Conservation (phyloP, 2,888 invertebrate species). For the Apotomis capreana region DNA sequence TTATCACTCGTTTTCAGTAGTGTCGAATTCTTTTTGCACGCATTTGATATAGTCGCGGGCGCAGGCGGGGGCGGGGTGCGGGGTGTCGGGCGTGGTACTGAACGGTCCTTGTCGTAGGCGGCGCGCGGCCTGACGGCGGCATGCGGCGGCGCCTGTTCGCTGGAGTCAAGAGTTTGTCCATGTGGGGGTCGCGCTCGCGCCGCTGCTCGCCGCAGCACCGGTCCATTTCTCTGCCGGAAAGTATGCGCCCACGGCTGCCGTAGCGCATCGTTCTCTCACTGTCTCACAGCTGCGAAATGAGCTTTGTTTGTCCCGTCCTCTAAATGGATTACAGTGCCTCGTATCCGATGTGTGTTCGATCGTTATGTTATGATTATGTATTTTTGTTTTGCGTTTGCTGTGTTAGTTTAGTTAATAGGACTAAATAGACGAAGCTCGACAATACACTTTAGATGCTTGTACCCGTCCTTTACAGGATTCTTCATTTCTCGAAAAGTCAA, state of each 20-base stretch:
- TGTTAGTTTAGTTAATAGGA: constrained; percentile 76
- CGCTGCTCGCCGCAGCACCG: constrained; percentile 89
- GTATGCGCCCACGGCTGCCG: constrained; percentile 84
- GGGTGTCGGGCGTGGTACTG: constrained; percentile 66
- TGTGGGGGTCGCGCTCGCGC: constrained; percentile 87
- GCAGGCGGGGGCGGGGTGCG: constrained; percentile 69
- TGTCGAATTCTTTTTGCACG: constrained; percentile 77
- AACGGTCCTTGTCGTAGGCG: constrained; percentile 80
- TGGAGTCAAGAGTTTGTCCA: constrained; percentile 91
- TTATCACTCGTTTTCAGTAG: constrained; percentile 78
- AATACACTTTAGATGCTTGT: constrained; percentile 74
- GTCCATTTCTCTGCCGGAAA: constrained; percentile 94
- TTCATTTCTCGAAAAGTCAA: constrained; percentile 56
- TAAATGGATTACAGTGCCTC: constrained; percentile 72
- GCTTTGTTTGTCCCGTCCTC: constrained; percentile 79
- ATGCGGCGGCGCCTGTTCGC: constrained; percentile 90
- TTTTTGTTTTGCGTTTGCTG: constrained; percentile 72
- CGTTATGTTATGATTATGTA: constrained; percentile 56
- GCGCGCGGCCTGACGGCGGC: constrained; percentile 84
- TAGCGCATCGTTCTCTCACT: constrained; percentile 75
- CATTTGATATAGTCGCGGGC: constrained; percentile 73
- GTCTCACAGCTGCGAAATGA: constrained; percentile 65
- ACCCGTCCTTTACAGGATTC: constrained; percentile 67
- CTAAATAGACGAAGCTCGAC: constrained; percentile 75
- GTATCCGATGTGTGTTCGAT: constrained; percentile 75